These are phyloP conservation scores for Ploceus nigricollis DNA, from an alignment of 2,113 vertebrate species.

Conservation along the genomic window DNA sequence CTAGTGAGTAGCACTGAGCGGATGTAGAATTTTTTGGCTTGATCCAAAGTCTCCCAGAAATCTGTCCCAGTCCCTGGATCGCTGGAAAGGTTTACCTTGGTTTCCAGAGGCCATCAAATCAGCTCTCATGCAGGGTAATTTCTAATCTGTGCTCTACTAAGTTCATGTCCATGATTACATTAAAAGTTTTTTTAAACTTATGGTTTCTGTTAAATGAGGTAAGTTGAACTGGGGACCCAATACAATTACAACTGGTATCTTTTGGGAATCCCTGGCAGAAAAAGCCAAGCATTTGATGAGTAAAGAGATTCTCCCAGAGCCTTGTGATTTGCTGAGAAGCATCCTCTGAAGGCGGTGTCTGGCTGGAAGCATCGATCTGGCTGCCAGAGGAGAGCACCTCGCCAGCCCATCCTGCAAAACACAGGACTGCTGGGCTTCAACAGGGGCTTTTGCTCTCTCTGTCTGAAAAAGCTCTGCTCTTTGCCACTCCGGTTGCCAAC, in stretches of 20 bases:
- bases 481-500: not conserved
- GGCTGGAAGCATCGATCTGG: not conserved
- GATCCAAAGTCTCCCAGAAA: not conserved
- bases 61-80: accelerated
- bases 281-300: not conserved
- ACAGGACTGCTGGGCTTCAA: not conserved
- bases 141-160: not conserved
- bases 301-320: not conserved
- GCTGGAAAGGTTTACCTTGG: accelerated
- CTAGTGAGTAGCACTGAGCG: not conserved
- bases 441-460: not conserved
- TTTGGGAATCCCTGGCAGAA: not conserved
- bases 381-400: not conserved
- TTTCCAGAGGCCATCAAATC: not conserved
- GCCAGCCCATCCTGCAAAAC: not conserved
- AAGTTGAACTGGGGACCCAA: not conserved
- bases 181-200: not conserved
- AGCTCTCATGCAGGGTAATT: not conserved
- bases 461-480: not conserved
- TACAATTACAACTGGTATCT: not conserved
- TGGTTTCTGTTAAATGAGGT: not conserved
- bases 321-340: not conserved
- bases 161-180: not conserved
- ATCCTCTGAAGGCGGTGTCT: accelerated
- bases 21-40: not conserved